Conservation (phyloP, 2,888 invertebrate genomes). For the Perizoma affinitatum region DNA sequence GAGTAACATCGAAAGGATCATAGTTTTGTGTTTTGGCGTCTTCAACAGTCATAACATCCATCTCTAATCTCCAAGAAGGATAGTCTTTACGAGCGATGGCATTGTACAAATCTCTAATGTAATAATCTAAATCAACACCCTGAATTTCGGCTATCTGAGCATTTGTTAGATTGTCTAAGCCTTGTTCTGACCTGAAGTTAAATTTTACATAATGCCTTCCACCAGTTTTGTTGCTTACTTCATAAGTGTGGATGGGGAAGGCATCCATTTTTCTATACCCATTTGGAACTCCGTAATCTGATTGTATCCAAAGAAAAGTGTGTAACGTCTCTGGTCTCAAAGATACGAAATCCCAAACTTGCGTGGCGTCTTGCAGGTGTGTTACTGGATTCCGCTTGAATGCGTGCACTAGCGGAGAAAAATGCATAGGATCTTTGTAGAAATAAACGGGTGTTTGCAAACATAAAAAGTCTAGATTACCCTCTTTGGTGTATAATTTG, state of each 20-base stretch:
- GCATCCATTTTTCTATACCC: conserved; percentile 95
- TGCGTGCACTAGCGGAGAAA: conserved; percentile 93
- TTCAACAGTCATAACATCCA: conserved; percentile 52
- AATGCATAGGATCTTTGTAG: conserved; percentile 92
- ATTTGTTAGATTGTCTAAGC: conserved; percentile 88
- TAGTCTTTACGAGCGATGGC: conserved; percentile 88
- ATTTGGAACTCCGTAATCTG: conserved; percentile 95
- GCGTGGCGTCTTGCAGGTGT: conserved; percentile 91
- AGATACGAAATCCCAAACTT: conserved; percentile 95
- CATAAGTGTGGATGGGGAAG: conserved; percentile 95
- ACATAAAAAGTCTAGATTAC: conserved; percentile 94
- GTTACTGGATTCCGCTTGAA: conserved; percentile 96
- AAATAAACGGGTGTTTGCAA: conserved; percentile 94
- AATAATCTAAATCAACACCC: conserved; percentile 91
- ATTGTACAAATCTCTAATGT: conserved; percentile 91
- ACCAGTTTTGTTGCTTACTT: conserved; percentile 89
- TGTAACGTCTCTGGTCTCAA: conserved; percentile 92
- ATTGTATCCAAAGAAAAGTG: conserved; percentile 89
- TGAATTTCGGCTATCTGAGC: conserved; percentile 86
- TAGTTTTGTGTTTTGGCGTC: conserved; percentile 88
- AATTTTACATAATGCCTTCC: conserved; percentile 92
- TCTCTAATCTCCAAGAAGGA: conserved; percentile 28
- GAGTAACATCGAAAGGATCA: conserved; percentile 95
- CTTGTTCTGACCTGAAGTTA: conserved; percentile 94
- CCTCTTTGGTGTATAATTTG: conserved; percentile 95